These are phyloP conservation scores for Eupithecia exiguata DNA, from an alignment of 2,888 invertebrate species.

Conservation along the genomic window DNA sequence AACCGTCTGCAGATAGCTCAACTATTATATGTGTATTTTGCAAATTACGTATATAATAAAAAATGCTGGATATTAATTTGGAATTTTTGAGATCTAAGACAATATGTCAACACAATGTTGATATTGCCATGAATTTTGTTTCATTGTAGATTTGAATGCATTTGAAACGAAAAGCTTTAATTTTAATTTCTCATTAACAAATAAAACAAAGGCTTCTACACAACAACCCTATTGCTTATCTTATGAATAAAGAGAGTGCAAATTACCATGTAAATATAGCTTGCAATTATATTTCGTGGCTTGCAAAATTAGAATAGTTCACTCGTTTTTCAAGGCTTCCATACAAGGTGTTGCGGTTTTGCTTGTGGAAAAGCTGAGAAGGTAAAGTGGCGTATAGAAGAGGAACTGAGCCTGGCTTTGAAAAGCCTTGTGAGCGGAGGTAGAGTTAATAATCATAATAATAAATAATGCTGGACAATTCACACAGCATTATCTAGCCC, in stretches of 20 bases:
- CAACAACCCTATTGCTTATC: conserved; percentile 24
- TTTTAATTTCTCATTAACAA: conserved; percentile 17
- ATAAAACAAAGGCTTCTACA: conserved; percentile 24
- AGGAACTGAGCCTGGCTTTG: conserved; percentile 10
- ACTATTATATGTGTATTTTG: background rate
- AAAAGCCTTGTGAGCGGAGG: background rate
- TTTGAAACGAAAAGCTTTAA: background rate
- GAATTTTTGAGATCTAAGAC: background rate
- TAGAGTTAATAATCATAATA: too few relatives aligned
- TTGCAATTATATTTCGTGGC: conserved; percentile 26
- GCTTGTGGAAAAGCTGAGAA: conserved; percentile 10
- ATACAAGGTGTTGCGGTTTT: conserved; percentile 66
- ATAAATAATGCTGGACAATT: too few relatives aligned
- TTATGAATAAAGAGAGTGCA: conserved; percentile 19
- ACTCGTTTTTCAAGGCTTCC: conserved; percentile 54
- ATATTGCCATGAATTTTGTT: background rate
- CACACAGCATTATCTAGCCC: too few relatives aligned
- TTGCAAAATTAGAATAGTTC: conserved; percentile 40
- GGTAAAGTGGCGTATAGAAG: conserved; percentile 12
- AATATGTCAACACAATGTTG: background rate
- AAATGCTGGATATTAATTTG: background rate
- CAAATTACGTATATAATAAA: background rate
- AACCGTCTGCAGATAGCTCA: background rate
- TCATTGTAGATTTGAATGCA: background rate
- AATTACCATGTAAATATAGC: conserved; percentile 33